Conservation (phyloP, 2,888 invertebrate genomes). For the Pocota personata region DNA sequence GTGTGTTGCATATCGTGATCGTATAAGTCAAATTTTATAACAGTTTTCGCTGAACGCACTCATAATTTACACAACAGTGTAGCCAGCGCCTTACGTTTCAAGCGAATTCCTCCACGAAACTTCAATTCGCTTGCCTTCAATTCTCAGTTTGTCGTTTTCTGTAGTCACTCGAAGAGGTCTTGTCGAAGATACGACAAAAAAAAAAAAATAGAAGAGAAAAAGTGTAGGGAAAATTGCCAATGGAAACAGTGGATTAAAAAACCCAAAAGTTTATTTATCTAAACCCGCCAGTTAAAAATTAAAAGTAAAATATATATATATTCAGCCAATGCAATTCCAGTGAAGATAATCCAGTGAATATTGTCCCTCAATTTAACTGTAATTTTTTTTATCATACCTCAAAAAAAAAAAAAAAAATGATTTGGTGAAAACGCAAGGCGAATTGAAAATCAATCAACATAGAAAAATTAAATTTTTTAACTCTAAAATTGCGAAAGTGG, state of each 20-base stretch:
- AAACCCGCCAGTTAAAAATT: slow-evolving; percentile 10
- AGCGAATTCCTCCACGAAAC: slow-evolving; percentile 31
- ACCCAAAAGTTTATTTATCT: slow-evolving; percentile 37
- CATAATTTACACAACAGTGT: neutral
- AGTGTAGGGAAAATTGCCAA: slow-evolving; percentile 54
- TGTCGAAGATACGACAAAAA: slow-evolving; percentile 39
- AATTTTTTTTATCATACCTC: slow-evolving; percentile 9
- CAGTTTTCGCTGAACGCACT: neutral
- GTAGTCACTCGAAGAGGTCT: slow-evolving; percentile 60
- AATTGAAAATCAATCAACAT: slow-evolving; percentile 68
- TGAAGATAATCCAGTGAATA: slow-evolving; percentile 17
- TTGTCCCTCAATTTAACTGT: slow-evolving; percentile 37
- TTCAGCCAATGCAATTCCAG: neutral
- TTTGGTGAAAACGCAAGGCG: slow-evolving; percentile 50
- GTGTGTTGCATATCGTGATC: no score
- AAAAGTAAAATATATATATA: neutral
- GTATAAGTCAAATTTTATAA: neutral
- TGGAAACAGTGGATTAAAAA: slow-evolving; percentile 47
- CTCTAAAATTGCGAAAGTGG: neutral
- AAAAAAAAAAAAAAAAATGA: slow-evolving; percentile 4
- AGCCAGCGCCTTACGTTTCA: neutral
- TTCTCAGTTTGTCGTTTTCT: slow-evolving; percentile 40
- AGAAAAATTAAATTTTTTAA: slow-evolving; percentile 20
- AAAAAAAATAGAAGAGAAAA: slow-evolving; percentile 22
- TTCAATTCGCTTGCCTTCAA: slow-evolving; percentile 51